Conservation (phyloP, 2,888 invertebrate species). For the Pyrrhia umbra region DNA sequence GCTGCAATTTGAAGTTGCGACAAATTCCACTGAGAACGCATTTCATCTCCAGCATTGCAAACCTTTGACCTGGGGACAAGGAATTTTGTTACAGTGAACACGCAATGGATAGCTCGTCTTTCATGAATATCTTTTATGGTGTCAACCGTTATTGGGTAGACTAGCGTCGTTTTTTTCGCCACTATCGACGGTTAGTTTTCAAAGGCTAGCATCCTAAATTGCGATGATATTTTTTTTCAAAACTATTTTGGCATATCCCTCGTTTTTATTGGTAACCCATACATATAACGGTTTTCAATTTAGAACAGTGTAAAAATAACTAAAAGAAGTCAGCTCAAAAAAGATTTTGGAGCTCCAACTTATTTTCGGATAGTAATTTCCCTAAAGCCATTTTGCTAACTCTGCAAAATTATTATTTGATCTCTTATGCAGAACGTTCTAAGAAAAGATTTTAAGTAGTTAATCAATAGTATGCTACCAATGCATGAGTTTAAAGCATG, state of each 20-base stretch:
- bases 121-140: neutral
- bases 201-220: neutral
- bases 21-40: slow-evolving; percentile 89
- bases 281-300: neutral
- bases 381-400: too few species aligned
- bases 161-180: neutral
- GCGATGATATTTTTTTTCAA: neutral
- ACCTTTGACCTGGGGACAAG: slow-evolving; percentile 90
- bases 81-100: neutral
- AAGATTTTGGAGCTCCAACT: too few species aligned
- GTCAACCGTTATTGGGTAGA: neutral
- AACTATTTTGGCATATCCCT: neutral
- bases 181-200: neutral
- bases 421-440: too few species aligned
- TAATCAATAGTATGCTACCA: too few species aligned
- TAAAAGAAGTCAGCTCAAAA: neutral
- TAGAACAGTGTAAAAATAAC: neutral
- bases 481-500: too few species aligned
- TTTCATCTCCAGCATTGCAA: slow-evolving; percentile 92
- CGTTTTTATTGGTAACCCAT: neutral
- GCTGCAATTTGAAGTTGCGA: slow-evolving; percentile 86
- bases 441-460: too few species aligned
- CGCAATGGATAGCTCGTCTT: neutral
- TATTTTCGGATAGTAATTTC: too few species aligned
- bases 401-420: too few species aligned